Evolutionary conservation across 1,140 invertebrate genomes (phyloP), one percentile per base, ranked within the genome.

Genomic region (Chrysoperla carnea): DNA sequence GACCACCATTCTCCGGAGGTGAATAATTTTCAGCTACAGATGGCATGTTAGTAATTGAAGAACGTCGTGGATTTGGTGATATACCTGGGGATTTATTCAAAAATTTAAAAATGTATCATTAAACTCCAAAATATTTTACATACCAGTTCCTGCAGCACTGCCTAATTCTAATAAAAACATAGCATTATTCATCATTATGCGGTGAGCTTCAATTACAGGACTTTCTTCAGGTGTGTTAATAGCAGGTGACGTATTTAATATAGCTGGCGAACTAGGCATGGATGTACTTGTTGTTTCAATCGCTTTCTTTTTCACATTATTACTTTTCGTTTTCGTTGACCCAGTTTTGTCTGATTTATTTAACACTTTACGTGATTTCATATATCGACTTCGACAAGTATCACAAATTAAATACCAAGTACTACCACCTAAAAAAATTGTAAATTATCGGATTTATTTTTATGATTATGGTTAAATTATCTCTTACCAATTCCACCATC

Each of bases 381-480:
- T 56, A 52, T 86, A 85, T 51, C 82, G 85, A 27, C 89, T 83
- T 5, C 90, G 73, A 57, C 91, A 95, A 15, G 69, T 68, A 52
- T 91, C 85, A 62, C 91, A 96, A 46, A 91, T 77, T 1, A 94
- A 69, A 60, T 95, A 96, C 88, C 88, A 95, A 29, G 82, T 76
- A 47, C 78, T 82, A 28, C 78, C 83, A 46, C 68, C 72, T 69
- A 51, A 42, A 56, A 54, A 39, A 44, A 28, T 23, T 23, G 5
- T 23, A 23, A 23, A 23, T 3, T 23, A 23, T 23, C 17, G 5
- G 17, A 23, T 23, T 23, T 23, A 23, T 23, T 23, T 23, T 23
- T 3, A 3, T 23, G 5, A 3, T 23, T 23, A 23, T 23, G 2
- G 5, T 23, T 23, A 36, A 9, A 13, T 15, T 28, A 37, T 36